Conservation (phyloP, 2,113 vertebrate species). For the Clarias macrocephalus region DNA sequence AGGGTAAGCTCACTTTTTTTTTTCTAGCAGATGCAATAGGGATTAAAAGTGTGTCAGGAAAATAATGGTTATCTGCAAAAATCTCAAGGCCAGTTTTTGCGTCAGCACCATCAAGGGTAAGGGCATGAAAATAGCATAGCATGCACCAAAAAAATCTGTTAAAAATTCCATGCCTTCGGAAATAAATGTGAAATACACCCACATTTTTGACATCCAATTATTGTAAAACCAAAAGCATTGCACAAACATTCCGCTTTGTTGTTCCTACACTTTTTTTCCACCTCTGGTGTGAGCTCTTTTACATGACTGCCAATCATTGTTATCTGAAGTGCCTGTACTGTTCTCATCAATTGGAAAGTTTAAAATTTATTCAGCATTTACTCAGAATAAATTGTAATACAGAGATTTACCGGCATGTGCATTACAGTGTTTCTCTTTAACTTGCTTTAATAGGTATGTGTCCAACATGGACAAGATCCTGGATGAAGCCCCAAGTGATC, state of each 20-base stretch:
- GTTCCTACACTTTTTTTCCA: neutral
- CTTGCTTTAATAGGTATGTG: conserved; percentile 81
- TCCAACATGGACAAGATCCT: conserved; percentile 94
- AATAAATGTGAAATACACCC: neutral
- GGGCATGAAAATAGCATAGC: neutral
- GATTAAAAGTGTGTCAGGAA: neutral
- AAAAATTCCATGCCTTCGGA: neutral
- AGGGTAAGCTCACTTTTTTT: neutral
- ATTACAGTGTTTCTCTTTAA: conserved; percentile 2
- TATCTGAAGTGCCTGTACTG: neutral
- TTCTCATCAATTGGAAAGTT: neutral
- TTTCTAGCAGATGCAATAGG: neutral
- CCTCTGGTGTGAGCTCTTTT: neutral
- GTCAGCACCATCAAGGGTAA: neutral
- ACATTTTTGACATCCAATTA: conserved; percentile 1
- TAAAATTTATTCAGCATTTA: no score
- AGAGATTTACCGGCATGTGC: neutral
- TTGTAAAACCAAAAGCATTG: neutral
- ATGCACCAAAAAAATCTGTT: neutral
- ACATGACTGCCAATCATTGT: neutral
- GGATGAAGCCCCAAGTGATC: conserved; percentile 87
- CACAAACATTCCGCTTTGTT: neutral
- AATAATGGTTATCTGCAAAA: neutral
- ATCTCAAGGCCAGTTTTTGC: neutral
- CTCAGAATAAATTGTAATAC: neutral